Conservation (phyloP, 2,888 invertebrate species). For the Pammene aurita region DNA sequence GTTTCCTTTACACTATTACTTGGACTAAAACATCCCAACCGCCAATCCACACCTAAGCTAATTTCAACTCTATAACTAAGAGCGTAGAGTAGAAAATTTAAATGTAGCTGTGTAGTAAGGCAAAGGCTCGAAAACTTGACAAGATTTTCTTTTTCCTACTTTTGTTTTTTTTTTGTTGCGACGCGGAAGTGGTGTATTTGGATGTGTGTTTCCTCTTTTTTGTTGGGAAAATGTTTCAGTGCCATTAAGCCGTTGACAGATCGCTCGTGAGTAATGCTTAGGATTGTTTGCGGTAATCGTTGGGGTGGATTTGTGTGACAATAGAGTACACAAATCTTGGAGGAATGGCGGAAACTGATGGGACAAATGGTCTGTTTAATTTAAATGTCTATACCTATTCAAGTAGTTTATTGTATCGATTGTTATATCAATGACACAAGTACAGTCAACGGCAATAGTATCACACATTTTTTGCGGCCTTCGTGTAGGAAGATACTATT, state of each 20-base stretch:
- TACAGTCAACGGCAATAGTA: too few relatives aligned
- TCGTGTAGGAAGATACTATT: too few relatives aligned
- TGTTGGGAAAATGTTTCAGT: conserved; percentile 82
- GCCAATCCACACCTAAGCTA: conserved; percentile 44
- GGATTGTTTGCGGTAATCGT: conserved; percentile 63
- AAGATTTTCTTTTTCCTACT: conserved; percentile 67
- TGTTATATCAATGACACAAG: too few relatives aligned
- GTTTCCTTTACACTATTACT: conserved; percentile 70
- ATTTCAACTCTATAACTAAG: conserved; percentile 33
- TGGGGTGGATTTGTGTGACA: conserved; percentile 66
- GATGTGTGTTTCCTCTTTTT: conserved; percentile 80
- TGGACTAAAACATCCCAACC: conserved; percentile 51
- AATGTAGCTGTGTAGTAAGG: conserved; percentile 50
- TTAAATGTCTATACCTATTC: neutral
- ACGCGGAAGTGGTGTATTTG: conserved; percentile 75
- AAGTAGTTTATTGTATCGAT: too few relatives aligned
- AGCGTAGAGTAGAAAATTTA: conserved; percentile 45
- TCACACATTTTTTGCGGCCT: too few relatives aligned
- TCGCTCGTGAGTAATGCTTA: conserved; percentile 76
- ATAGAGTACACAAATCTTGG: conserved; percentile 47
- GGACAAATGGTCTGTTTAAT: neutral
- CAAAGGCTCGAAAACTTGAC: conserved; percentile 60
- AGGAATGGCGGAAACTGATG: neutral
- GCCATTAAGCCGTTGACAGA: conserved; percentile 83
- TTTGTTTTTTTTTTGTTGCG: conserved; percentile 72